Base-by-base conservation (phyloP, 2,113 vertebrate genomes). In the Podiceps cristatus region DNA sequence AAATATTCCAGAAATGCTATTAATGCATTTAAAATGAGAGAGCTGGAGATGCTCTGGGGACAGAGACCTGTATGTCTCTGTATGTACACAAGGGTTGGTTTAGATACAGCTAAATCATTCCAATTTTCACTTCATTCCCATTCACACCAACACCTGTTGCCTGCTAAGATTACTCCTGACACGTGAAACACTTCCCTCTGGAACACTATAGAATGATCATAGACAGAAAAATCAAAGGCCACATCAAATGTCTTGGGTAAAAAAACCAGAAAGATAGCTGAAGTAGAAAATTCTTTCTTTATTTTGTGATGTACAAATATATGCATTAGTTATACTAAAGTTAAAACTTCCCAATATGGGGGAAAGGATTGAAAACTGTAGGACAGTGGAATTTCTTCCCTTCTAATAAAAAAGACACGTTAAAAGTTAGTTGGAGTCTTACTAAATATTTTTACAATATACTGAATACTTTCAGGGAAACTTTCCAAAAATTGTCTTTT, bases 81-180 rank as follows among this genome's bases (percentile, higher is more conserved):
- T 88, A 62, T 28, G 25, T 81, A 44, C 29, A n/a, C 16, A 67
- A 60, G 10, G 18, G 10, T 9, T 87, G 40, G 73, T 87, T 90
- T 85, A 90, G 66, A 75, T 94, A 60, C 69, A 72, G 49, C 87
- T 91, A 93, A 93, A 87, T n/a, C 59, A 35, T 73, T 88, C 52
- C 33, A 78, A 37, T 91, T 96, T 91, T 91, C 76, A 91, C 47
- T 72, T 84, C 33, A 84, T 89, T 84, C 24, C 33, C 40, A 79
- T 85, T 91, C 80, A 90, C 84, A 67, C 28, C 77, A 79, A 17
- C 31, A 81, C 77, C 45, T 86, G 55, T 74, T 0, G 1, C 31
- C 25, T 8, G 2, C 67, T 79, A 62, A 66, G 71, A 73, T 64
- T 83, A 80, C 80, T 92, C 59, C 85, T 93, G 55, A 78, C 59